Evolutionary conservation across 2,888 invertebrate genomes (phyloP).

Genomic region (Strigamia transsilvanica): DNA sequence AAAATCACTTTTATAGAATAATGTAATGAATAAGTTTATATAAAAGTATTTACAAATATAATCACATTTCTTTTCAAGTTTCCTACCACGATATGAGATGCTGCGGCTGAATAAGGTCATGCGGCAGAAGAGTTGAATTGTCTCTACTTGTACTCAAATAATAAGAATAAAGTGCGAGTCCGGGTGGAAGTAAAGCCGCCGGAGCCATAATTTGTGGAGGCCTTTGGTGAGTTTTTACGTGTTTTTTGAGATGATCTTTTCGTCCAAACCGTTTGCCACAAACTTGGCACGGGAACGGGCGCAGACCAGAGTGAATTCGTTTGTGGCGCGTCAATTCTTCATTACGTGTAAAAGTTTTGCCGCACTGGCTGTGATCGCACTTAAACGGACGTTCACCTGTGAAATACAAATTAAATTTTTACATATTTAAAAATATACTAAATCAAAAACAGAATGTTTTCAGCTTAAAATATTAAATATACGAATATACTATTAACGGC

Average conservation of each 20-base stretch:
- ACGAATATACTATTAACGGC: neutral
- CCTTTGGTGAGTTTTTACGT: conserved; percentile 79
- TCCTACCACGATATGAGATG: conserved; percentile 27
- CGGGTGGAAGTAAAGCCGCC: conserved; percentile 44
- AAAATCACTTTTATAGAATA: neutral
- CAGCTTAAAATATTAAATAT: neutral
- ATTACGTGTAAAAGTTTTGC: conserved; percentile 89
- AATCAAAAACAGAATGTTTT: too few relatives aligned
- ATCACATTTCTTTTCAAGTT: neutral
- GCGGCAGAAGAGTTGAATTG: conserved; percentile 4
- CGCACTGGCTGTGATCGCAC: conserved; percentile 84
- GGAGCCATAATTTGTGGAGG: conserved; percentile 53
- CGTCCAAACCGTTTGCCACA: conserved; percentile 94
- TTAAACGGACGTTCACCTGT: conserved; percentile 85
- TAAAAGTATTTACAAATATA: conserved; percentile 30
- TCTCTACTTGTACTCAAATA: conserved; percentile 28
- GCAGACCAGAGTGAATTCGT: conserved; percentile 84
- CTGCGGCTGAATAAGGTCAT: conserved; percentile 16
- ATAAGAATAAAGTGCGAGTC: conserved; percentile 50
- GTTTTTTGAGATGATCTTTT: conserved; percentile 93
- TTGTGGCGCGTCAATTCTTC: conserved; percentile 92
- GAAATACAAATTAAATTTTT: neutral
- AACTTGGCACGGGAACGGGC: conserved; percentile 84
- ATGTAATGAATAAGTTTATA: neutral
- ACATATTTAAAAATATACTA: too few relatives aligned